Conservation (phyloP, 2,113 vertebrate genomes). For the Marmota flaviventris region DNA sequence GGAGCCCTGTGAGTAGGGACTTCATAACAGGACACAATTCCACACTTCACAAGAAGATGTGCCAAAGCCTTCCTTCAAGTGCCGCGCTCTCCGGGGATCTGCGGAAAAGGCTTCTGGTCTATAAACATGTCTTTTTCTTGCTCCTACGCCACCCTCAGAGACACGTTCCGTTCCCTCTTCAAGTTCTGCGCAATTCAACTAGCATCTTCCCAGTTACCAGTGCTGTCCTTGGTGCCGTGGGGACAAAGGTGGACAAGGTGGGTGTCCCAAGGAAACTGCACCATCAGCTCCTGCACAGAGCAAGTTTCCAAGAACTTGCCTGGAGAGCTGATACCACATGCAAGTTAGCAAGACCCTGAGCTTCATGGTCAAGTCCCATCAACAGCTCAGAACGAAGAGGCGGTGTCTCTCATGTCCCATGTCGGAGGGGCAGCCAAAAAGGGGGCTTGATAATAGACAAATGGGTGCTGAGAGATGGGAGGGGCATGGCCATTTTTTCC, state of each 20-base stretch:
- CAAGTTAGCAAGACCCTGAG: neutral
- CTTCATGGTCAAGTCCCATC: neutral
- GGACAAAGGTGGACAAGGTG: neutral
- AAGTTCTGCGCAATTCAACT: neutral
- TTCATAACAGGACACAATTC: neutral
- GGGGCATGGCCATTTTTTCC: neutral
- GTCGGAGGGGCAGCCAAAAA: neutral
- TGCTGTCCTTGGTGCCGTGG: neutral
- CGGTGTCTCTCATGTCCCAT: neutral
- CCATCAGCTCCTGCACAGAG: neutral
- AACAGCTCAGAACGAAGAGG: neutral
- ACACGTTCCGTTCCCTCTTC: neutral
- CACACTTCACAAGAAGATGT: neutral
- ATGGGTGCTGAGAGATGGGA: neutral
- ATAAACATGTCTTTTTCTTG: conserved; percentile 34
- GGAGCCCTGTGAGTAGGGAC: neutral
- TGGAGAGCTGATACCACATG: neutral
- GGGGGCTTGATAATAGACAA: neutral
- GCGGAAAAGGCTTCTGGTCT: conserved; percentile 51
- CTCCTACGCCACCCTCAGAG: conserved; percentile 26
- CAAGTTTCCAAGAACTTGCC: neutral
- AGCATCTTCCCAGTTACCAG: neutral
- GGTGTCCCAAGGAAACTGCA: neutral
- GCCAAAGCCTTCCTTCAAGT: conserved; percentile 6
- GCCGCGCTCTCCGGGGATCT: neutral